phyloP scores from a whole-genome alignment of 2,797 vertebrate species.

The Syndactyla subalaris region DNA sequence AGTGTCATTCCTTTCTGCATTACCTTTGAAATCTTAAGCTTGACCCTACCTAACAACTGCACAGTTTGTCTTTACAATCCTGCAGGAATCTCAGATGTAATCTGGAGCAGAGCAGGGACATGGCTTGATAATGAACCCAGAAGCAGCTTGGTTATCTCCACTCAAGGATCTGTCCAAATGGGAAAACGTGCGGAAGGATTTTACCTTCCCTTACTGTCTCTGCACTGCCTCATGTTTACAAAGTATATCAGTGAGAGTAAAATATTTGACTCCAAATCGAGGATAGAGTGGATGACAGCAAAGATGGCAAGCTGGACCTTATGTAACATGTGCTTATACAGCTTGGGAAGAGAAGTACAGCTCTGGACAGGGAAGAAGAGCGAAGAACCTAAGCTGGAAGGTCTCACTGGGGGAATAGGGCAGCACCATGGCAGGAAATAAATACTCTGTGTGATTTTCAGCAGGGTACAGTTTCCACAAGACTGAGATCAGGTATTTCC shows the following conservation, averaged over 20 bases:
- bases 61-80: background rate
- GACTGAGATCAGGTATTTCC: background rate
- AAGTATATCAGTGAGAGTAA: background rate
- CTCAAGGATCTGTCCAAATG: background rate
- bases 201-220: background rate
- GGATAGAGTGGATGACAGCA: background rate
- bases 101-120: background rate
- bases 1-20: background rate
- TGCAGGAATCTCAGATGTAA: background rate
- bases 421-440: accelerated
- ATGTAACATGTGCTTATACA: accelerated
- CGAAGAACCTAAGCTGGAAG: background rate
- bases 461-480: background rate
- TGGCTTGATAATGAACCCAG: background rate
- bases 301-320: background rate
- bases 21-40: background rate
- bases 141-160: background rate
- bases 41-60: background rate
- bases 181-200: background rate
- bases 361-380: background rate
- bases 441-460: background rate
- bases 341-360: background rate
- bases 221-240: background rate
- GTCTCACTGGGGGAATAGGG: accelerated
- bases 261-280: background rate